phyloP scores from a whole-genome alignment of 1,140 invertebrate genomes.

The Condylostylus longicornis region DNA sequence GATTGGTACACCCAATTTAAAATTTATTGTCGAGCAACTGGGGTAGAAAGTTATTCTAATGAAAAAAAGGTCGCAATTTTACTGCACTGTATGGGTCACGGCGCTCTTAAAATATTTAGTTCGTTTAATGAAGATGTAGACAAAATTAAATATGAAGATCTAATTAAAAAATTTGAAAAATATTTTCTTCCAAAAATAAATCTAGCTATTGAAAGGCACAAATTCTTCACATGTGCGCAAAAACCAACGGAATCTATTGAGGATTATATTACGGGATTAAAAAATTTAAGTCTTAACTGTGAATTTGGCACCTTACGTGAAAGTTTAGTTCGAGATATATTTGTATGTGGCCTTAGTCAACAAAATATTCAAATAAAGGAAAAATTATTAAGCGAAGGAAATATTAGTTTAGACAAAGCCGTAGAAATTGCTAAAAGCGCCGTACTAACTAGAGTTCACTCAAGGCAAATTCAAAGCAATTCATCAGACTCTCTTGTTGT shows the following conservation, averaged over 20 bases:
- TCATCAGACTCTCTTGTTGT: no score
- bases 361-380: conserved; percentile 3
- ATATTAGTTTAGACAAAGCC: conserved; percentile 7
- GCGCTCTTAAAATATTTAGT: conserved; percentile 10
- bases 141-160: conserved; percentile 6
- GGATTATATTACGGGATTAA: conserved; percentile 8
- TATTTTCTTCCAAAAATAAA: conserved; percentile 13
- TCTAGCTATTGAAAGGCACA: conserved; percentile 10
- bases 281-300: conserved; percentile 11
- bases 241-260: conserved; percentile 8
- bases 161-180: conserved; percentile 7
- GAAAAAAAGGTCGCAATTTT: conserved; percentile 12
- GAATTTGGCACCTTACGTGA: conserved; percentile 10
- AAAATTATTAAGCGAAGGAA: conserved; percentile 7
- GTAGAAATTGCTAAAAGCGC: conserved; percentile 5
- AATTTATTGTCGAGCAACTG: conserved; percentile 9
- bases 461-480: conserved; percentile 2
- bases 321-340: conserved; percentile 9
- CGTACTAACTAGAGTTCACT: not conserved
- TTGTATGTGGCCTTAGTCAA: conserved; percentile 6
- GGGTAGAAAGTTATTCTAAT: conserved; percentile 13
- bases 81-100: conserved; percentile 9
- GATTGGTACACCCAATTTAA: conserved; percentile 7
- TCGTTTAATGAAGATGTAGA: conserved; percentile 12
- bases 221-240: conserved; percentile 12